Evolutionary conservation across 1,140 invertebrate species (phyloP).

Genomic region (Tachypleus tridentatus): DNA sequence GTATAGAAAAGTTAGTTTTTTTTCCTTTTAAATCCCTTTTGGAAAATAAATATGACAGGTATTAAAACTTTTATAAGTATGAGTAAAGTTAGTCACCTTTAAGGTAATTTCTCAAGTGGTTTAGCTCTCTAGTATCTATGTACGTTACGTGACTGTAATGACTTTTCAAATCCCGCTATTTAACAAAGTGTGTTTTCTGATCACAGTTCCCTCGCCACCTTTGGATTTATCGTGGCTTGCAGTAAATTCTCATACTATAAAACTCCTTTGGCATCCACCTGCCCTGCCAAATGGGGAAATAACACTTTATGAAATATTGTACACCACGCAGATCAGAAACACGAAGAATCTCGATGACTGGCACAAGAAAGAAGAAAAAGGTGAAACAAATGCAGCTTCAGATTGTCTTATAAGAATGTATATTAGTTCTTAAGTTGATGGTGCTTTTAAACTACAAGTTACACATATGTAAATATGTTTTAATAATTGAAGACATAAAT

Average conservation of each 20-base stretch:
- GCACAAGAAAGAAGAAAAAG: slow-evolving; percentile 28
- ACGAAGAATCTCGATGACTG: slow-evolving; percentile 30
- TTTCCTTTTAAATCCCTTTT: no score
- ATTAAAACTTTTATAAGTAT: no score
- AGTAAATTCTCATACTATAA: slow-evolving; percentile 36
- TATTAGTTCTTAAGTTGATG: no score
- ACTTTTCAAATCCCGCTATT: not conserved
- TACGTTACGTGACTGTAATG: no score
- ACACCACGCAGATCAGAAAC: slow-evolving; percentile 33
- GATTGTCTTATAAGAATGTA: no score
- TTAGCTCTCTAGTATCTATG: not conserved
- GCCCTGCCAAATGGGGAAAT: slow-evolving; percentile 38
- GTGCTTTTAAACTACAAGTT: no score
- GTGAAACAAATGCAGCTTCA: slow-evolving; percentile 19
- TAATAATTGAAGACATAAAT: no score
- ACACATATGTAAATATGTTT: no score
- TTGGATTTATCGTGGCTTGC: slow-evolving; percentile 39
- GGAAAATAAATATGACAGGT: no score
- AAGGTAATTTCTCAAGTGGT: no score
- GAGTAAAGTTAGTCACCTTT: no score
- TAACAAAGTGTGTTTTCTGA: slow-evolving; percentile 8
- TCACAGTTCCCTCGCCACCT: slow-evolving; percentile 40
- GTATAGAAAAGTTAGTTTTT: no score
- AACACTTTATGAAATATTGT: slow-evolving; percentile 34
- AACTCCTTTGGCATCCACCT: slow-evolving; percentile 41